These are phyloP conservation scores for Melinaea menophilus DNA, from an alignment of 2,888 invertebrate genomes.

Conservation along the genomic window DNA sequence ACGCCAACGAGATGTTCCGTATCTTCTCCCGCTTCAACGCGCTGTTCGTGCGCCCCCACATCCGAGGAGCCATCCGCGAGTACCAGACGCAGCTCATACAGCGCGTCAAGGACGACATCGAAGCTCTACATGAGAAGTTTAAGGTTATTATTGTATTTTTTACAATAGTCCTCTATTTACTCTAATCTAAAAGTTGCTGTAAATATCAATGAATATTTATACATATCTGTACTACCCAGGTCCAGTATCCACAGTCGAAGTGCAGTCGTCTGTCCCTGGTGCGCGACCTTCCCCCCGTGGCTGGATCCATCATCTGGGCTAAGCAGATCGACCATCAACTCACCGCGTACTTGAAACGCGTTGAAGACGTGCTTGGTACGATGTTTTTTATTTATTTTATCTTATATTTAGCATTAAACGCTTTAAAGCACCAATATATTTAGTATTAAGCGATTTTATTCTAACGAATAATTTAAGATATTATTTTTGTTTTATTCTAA, in stretches of 20 bases:
- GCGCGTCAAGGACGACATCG: constrained; percentile 99
- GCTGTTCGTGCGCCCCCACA: constrained; percentile 98
- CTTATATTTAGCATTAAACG: neutral
- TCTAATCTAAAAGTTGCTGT: neutral
- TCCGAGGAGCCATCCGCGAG: constrained; percentile 98
- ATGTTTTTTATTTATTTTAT: neutral
- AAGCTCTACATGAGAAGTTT: constrained; percentile 97
- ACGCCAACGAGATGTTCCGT: constrained; percentile 99
- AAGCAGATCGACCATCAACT: constrained; percentile 98
- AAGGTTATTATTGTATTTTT: constrained; percentile 79
- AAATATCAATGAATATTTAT: neutral
- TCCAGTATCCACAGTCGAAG: constrained; percentile 97
- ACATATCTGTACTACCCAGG: constrained; percentile 62
- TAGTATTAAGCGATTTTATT: too few species aligned
- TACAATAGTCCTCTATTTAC: neutral
- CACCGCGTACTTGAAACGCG: constrained; percentile 95
- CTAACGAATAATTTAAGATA: too few species aligned
- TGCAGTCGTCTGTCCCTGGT: constrained; percentile 94
- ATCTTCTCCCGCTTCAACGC: constrained; percentile 99
- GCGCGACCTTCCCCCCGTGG: constrained; percentile 96
- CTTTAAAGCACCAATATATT: too few species aligned
- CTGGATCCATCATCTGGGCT: constrained; percentile 99
- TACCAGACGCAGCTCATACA: constrained; percentile 99
- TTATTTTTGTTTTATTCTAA: neutral
- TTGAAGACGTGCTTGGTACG: constrained; percentile 97